Conservation (phyloP, 2,888 invertebrate genomes). For the Xestia sexstrigata region DNA sequence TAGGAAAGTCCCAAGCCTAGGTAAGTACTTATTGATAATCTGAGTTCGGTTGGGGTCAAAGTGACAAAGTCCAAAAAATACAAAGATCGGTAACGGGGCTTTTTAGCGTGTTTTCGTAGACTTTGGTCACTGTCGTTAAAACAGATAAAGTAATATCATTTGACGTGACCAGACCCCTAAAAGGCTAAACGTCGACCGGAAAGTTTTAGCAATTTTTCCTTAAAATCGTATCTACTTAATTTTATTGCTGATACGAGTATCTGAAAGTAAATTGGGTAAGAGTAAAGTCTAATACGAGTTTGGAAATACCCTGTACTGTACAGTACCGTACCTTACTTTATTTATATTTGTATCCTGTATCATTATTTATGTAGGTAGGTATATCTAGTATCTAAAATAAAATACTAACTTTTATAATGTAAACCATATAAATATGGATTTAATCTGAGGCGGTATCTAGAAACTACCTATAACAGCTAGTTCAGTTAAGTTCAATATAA, state of each 20-base stretch:
- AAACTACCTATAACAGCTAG: too few species aligned
- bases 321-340: background rate
- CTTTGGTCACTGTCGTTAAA: constrained; percentile 8
- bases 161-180: background rate
- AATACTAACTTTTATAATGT: too few species aligned
- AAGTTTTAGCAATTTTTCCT: constrained; percentile 25
- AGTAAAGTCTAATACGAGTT: background rate
- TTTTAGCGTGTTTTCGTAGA: background rate
- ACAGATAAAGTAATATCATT: constrained; percentile 12
- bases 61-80: constrained; percentile 16
- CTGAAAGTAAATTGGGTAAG: constrained; percentile 7
- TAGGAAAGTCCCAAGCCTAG: background rate
- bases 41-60: background rate
- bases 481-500: too few species aligned
- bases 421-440: background rate
- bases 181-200: constrained; percentile 1
- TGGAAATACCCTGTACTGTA: background rate
- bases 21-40: background rate
- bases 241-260: constrained; percentile 19
- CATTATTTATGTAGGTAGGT: too few species aligned
- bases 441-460: background rate
- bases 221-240: background rate
- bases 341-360: background rate
- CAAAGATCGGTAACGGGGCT: background rate
- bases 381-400: too few species aligned